A percentile compares a stretch with the other conserved stretches of the same genome.
Evolutionary conservation across 1,140 invertebrate genomes (phyloP).

Genomic region (Lordiphosa clarofinis): DNA sequence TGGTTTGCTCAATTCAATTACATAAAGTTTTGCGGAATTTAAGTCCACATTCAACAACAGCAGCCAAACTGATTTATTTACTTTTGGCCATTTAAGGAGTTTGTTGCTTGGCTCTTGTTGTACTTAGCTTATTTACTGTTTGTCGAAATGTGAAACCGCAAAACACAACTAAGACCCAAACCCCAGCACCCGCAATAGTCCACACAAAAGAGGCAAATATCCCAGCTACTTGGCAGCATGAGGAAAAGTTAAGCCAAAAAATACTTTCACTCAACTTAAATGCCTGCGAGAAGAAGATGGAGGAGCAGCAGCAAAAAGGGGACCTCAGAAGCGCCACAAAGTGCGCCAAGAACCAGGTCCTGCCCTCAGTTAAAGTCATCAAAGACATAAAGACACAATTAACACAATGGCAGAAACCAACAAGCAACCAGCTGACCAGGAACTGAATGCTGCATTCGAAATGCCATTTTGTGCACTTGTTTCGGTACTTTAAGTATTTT

Average conservation of each 20-base stretch:
- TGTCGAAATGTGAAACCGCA: slow-evolving; percentile 65
- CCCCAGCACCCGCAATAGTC: slow-evolving; percentile 16
- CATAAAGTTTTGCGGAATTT: slow-evolving; percentile 39
- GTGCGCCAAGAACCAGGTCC: neutral
- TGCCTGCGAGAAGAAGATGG: slow-evolving; percentile 30
- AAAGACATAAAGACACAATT: slow-evolving; percentile 9
- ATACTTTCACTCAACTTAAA: slow-evolving; percentile 56
- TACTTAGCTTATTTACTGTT: slow-evolving; percentile 60
- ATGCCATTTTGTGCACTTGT: slow-evolving; percentile 62
- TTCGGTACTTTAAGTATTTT: slow-evolving; percentile 48
- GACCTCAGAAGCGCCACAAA: neutral
- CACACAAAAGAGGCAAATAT: slow-evolving; percentile 27
- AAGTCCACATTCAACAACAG: slow-evolving; percentile 28
- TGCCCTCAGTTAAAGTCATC: neutral
- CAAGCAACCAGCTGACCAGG: slow-evolving; percentile 27
- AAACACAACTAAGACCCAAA: slow-evolving; percentile 47
- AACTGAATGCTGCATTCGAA: slow-evolving; percentile 42
- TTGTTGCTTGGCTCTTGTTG: slow-evolving; percentile 10
- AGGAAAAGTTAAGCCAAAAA: slow-evolving; percentile 55
- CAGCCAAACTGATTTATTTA: slow-evolving; percentile 55
- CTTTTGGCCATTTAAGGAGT: slow-evolving; percentile 43
- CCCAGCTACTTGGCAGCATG: slow-evolving; percentile 20
- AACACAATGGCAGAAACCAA: slow-evolving; percentile 45
- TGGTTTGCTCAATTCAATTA: slow-evolving; percentile 63
- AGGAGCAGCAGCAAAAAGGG: slow-evolving; percentile 1